These are phyloP conservation scores for Nephrotoma flavescens DNA, from an alignment of 2,888 invertebrate species.

Conservation along the genomic window DNA sequence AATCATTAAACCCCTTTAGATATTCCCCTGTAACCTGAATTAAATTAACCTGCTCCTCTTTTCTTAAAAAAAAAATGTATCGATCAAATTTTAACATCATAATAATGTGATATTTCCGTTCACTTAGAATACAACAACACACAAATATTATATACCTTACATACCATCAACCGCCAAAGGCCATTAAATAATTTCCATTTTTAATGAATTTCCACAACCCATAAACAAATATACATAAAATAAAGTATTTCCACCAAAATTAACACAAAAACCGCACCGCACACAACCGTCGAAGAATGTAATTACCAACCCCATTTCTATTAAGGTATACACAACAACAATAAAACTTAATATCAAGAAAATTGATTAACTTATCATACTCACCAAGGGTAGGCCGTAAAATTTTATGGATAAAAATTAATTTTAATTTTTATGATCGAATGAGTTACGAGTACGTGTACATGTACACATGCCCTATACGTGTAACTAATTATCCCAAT, in stretches of 20 bases:
- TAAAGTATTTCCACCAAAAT: neutral
- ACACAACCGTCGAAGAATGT: neutral
- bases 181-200: neutral
- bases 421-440: neutral
- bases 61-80: neutral
- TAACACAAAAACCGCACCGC: neutral
- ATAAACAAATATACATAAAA: neutral
- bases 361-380: neutral
- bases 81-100: neutral
- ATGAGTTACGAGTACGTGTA: neutral
- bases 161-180: neutral
- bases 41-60: neutral
- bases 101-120: neutral
- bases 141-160: neutral
- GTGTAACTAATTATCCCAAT: neutral
- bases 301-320: neutral
- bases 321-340: neutral
- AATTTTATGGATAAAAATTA: neutral
- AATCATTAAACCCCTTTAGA: too few relatives aligned
- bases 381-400: neutral
- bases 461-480: neutral
- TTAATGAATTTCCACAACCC: neutral
- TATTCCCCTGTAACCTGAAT: too few relatives aligned
- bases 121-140: neutral
- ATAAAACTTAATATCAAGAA: neutral